Base-by-base conservation (phyloP, 2,888 invertebrate species). In the Phalera bucephala region DNA sequence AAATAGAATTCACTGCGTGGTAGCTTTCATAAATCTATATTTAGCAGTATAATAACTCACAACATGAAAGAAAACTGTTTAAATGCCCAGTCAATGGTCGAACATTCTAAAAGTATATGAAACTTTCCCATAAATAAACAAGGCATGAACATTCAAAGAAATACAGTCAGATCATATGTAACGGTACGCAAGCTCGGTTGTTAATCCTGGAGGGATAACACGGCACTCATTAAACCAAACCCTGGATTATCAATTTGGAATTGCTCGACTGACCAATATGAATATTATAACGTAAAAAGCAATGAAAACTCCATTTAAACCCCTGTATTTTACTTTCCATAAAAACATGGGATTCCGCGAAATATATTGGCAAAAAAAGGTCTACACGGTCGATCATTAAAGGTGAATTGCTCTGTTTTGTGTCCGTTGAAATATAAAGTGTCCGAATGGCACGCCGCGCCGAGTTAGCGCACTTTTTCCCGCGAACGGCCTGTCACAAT, bases 271-370 rank as follows among this genome's bases (percentile, higher is more conserved):
- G 74, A 75, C 72, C 77, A 77, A 72, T 79, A 76, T 79, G 80
- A 82, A 77, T 79, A 79, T 83, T 75, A 81, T 75, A 76, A 77
- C 72, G 77, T 79, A 75, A 83, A 86, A 83, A 78, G 82, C 82
- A 80, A 83, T 86, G 81, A 85, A n/a, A 86, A 76, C 73, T 71
- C 77, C 66, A 65, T 72, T 77, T 67, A 72, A 76, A 77, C 79
- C 80, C 76, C 68, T 73, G 80, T 76, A 75, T n/a, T n/a, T n/a
- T n/a, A n/a, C n/a, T n/a, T n/a, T n/a, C n/a, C n/a, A n/a, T n/a
- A n/a, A n/a, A n/a, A n/a, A n/a, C n/a, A n/a, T n/a, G n/a, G n/a
- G n/a, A n/a, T n/a, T n/a, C n/a, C n/a, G n/a, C n/a, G n/a, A n/a
- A n/a, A n/a, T n/a, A n/a, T n/a, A n/a, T n/a, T n/a, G n/a, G n/a